Evolutionary conservation across 1,140 invertebrate species (phyloP).

Genomic region (Aphidius gifuensis): DNA sequence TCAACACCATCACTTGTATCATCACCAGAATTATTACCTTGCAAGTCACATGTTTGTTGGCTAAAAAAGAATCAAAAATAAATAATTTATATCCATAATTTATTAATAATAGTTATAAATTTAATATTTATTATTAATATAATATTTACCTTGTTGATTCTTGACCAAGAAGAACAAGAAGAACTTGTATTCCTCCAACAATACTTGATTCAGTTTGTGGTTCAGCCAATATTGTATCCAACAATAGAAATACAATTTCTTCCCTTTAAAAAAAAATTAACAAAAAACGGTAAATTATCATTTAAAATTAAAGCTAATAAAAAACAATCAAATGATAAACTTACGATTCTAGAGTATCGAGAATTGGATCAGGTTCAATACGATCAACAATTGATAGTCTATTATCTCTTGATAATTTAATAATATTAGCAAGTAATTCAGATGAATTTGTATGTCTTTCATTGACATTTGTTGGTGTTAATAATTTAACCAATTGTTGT

Average conservation of each 20-base stretch:
- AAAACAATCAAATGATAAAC: slow-evolving; percentile 36
- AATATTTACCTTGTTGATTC: slow-evolving; percentile 36
- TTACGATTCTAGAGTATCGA: slow-evolving; percentile 72
- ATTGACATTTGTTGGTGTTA: slow-evolving; percentile 71
- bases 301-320: neutral
- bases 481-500: slow-evolving; percentile 75
- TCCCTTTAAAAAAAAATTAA: slow-evolving; percentile 54
- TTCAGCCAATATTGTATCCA: slow-evolving; percentile 69
- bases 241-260: slow-evolving; percentile 63
- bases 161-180: slow-evolving; percentile 68
- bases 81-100: no score
- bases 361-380: slow-evolving; percentile 63
- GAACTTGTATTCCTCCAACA: slow-evolving; percentile 74
- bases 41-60: slow-evolving; percentile 24
- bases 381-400: slow-evolving; percentile 60
- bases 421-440: slow-evolving; percentile 79
- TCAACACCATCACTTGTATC: slow-evolving; percentile 40
- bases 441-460: slow-evolving; percentile 78
- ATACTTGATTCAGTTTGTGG: slow-evolving; percentile 72
- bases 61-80: slow-evolving; percentile 13
- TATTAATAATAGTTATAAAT: neutral
- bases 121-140: neutral
- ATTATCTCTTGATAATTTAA: slow-evolving; percentile 67
- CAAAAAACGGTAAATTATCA: slow-evolving; percentile 30
- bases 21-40: slow-evolving; percentile 35